A percentile compares a stretch with the other conserved stretches of the same genome.
Evolutionary conservation across 2,797 vertebrate species (phyloP).

Genomic region (Sphaeramia orbicularis): DNA sequence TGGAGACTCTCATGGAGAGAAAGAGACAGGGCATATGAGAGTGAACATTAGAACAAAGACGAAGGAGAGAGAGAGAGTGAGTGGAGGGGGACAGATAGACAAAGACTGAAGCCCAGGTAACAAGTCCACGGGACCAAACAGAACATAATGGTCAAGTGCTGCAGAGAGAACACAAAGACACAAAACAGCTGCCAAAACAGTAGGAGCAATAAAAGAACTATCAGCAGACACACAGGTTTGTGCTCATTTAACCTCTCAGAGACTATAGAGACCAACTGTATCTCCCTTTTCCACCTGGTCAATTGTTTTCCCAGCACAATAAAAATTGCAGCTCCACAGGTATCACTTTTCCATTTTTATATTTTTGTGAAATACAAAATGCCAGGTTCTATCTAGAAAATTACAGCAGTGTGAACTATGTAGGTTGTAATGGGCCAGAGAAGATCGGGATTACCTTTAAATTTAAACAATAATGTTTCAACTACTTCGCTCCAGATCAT

Average conservation of each 20-base stretch:
- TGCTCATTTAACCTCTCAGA: constrained; percentile 60
- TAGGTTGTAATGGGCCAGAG: neutral
- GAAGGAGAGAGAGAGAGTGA: constrained; percentile 3
- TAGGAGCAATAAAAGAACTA: constrained; percentile 46
- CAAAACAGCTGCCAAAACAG: constrained; percentile 51
- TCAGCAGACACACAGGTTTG: constrained; percentile 56
- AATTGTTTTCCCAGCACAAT: constrained; percentile 43
- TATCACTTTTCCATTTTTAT: constrained; percentile 13
- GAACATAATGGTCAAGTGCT: constrained; percentile 62
- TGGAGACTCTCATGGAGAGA: constrained; percentile 13
- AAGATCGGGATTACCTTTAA: too few relatives aligned
- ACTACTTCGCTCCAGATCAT: too few relatives aligned
- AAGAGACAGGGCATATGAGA: neutral
- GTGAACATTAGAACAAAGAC: constrained; percentile 22
- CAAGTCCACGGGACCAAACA: constrained; percentile 54
- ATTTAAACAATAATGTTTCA: too few relatives aligned
- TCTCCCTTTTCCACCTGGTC: constrained; percentile 53
- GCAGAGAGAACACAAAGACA: constrained; percentile 49
- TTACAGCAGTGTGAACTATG: neutral
- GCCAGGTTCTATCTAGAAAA: constrained; percentile 1
- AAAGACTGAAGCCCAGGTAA: constrained; percentile 31
- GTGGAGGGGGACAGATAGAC: constrained; percentile 34
- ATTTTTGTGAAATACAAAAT: constrained; percentile 16
- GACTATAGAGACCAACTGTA: constrained; percentile 31
- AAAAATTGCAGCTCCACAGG: constrained; percentile 44